Conservation (phyloP, 2,113 vertebrate species). For the Strix aluco region DNA sequence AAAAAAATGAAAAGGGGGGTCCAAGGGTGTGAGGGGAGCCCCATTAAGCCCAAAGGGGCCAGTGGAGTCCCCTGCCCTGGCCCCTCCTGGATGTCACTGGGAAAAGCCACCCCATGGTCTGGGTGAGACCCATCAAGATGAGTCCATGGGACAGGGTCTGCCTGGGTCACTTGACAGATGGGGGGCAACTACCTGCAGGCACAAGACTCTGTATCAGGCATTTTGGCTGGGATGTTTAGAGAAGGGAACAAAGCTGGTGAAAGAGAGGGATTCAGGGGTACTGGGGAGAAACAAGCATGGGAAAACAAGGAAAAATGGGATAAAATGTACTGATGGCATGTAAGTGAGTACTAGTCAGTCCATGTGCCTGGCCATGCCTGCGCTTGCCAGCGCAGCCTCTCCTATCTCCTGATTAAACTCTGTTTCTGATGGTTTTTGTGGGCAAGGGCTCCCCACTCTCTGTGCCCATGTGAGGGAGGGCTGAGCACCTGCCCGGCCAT, state of each 20-base stretch:
- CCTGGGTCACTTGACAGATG: neutral
- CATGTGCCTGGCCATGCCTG: neutral
- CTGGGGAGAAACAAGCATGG: neutral
- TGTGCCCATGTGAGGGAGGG: rapidly evolving
- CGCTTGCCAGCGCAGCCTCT: neutral
- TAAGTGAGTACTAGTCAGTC: neutral
- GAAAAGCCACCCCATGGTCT: neutral
- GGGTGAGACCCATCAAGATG: neutral
- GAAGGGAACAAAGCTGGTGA: neutral
- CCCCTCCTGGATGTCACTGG: neutral
- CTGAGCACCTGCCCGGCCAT: rapidly evolving
- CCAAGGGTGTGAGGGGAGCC: rapidly evolving
- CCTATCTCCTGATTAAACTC: neutral
- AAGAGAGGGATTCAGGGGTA: neutral
- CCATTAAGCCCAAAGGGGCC: rapidly evolving
- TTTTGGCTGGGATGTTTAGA: neutral
- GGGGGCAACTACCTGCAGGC: neutral
- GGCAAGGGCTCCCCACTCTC: neutral
- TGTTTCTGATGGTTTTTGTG: neutral
- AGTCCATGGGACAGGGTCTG: neutral
- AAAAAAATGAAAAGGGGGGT: neutral
- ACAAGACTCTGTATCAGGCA: rapidly evolving
- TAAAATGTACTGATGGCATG: neutral
- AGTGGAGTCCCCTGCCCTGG: no score
- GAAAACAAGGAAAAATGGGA: neutral